Evolutionary conservation across 1,140 invertebrate genomes (phyloP).

Genomic region (Cherax destructor): DNA sequence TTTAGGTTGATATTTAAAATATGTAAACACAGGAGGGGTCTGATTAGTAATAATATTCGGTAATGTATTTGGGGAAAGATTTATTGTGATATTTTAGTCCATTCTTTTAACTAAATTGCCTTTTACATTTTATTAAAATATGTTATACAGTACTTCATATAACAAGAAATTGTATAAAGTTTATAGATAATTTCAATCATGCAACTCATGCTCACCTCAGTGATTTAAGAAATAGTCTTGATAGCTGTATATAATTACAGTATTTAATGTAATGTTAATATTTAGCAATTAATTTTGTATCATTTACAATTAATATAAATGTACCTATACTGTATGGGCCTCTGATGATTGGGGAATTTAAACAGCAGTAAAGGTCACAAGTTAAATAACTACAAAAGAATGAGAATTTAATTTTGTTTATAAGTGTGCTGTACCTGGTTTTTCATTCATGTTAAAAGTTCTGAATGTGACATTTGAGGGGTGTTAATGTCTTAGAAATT

Average conservation of each 20-base stretch:
- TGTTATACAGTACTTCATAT: no score
- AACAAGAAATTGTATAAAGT: no score
- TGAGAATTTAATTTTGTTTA: neutral
- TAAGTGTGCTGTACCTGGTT: neutral
- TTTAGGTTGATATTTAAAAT: no score
- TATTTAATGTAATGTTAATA: neutral
- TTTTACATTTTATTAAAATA: no score
- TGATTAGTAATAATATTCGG: no score
- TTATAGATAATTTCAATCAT: neutral
- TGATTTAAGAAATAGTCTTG: neutral
- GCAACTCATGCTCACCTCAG: neutral
- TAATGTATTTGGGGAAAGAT: no score
- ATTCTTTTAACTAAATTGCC: neutral
- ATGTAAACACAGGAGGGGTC: no score
- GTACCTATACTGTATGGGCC: neutral
- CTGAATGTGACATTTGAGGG: neutral
- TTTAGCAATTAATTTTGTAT: neutral
- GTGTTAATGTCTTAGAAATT: neutral
- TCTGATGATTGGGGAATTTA: neutral
- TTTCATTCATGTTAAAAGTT: neutral
- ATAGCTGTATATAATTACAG: no score
- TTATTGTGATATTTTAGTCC: neutral
- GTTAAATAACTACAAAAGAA: neutral
- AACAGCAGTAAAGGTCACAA: neutral
- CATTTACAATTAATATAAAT: neutral